Percentiles rank a stretch among this genome's conserved stretches.
Conservation (phyloP, 2,888 invertebrate species). For the Chrysolina americana region DNA sequence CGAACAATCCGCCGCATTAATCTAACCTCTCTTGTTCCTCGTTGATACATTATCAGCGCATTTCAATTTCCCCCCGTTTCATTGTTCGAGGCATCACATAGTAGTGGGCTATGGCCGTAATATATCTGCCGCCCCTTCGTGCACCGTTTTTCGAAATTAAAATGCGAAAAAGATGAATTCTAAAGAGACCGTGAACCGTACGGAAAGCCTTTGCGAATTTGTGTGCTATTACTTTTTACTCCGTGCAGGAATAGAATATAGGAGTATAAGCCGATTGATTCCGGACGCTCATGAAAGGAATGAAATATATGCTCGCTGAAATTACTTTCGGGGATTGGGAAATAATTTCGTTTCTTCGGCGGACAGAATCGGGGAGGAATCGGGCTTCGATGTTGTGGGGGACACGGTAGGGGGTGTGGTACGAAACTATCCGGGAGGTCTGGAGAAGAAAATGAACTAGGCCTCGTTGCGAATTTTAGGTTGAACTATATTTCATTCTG, state of each 20-base stretch:
- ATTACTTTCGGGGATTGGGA: conserved; percentile 22
- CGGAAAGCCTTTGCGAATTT: conserved; percentile 52
- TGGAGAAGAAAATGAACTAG: too few relatives aligned
- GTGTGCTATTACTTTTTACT: conserved; percentile 52
- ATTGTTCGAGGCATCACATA: conserved; percentile 39
- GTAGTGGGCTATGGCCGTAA: neutral
- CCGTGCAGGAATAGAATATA: conserved; percentile 39
- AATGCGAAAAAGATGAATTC: conserved; percentile 59
- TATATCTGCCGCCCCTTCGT: conserved; percentile 46
- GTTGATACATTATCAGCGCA: conserved; percentile 48
- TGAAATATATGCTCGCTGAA: conserved; percentile 27
- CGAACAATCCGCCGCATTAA: conserved; percentile 43
- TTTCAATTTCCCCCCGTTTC: conserved; percentile 47
- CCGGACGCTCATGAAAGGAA: conserved; percentile 35
- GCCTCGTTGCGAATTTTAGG: too few relatives aligned
- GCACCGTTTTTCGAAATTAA: conserved; percentile 61
- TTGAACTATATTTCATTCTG: too few relatives aligned
- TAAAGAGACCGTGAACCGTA: conserved; percentile 59
- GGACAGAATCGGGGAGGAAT: neutral
- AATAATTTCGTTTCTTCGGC: conserved; percentile 21
- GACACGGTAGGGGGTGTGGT: neutral
- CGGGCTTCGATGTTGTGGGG: neutral
- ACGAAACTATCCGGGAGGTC: neutral
- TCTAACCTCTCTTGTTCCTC: conserved; percentile 44
- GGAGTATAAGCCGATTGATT: conserved; percentile 56